phyloP scores from a whole-genome alignment of 2,797 vertebrate genomes.

The Toxotes lorentzi region DNA sequence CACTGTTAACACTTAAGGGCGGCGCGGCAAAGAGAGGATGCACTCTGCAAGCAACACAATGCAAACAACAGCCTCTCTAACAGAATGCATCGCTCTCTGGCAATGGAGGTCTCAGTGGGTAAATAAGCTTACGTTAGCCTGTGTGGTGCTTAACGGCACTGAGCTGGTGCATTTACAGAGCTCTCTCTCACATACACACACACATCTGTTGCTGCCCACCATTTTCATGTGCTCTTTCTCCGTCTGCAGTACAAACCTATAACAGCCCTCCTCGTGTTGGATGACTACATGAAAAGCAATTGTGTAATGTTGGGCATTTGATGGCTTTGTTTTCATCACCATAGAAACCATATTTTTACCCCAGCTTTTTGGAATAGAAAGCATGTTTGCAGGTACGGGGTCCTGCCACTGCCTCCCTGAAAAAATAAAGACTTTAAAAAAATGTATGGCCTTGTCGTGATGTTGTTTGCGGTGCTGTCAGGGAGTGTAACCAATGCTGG shows the following conservation, averaged over 20 bases:
- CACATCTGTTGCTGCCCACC: constrained; percentile 62
- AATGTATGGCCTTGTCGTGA: neutral
- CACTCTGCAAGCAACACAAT: constrained; percentile 28
- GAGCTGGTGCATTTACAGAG: constrained; percentile 39
- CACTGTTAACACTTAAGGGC: constrained; percentile 46
- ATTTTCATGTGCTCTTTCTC: constrained; percentile 50
- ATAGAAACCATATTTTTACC: constrained; percentile 55
- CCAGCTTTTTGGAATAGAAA: constrained; percentile 23
- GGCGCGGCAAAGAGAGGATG: neutral
- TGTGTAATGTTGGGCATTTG: constrained; percentile 40
- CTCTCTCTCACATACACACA: constrained; percentile 15
- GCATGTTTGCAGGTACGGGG: constrained; percentile 3
- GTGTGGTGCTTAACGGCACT: constrained; percentile 46
- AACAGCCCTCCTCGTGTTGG: constrained; percentile 41
- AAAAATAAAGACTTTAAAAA: constrained; percentile 8
- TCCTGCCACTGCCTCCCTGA: neutral
- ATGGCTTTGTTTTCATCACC: constrained; percentile 38
- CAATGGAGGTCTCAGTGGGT: constrained; percentile 42
- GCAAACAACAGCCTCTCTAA: constrained; percentile 41
- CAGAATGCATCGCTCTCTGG: constrained; percentile 46
- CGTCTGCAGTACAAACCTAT: constrained; percentile 46
- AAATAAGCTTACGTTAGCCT: constrained; percentile 60
- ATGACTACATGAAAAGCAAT: constrained; percentile 38
- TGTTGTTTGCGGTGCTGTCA: constrained; percentile 3
- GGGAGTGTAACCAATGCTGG: constrained; percentile 25